These are phyloP conservation scores for Synodontis membranacea DNA, from an alignment of 2,113 vertebrate species.

Conservation along the genomic window DNA sequence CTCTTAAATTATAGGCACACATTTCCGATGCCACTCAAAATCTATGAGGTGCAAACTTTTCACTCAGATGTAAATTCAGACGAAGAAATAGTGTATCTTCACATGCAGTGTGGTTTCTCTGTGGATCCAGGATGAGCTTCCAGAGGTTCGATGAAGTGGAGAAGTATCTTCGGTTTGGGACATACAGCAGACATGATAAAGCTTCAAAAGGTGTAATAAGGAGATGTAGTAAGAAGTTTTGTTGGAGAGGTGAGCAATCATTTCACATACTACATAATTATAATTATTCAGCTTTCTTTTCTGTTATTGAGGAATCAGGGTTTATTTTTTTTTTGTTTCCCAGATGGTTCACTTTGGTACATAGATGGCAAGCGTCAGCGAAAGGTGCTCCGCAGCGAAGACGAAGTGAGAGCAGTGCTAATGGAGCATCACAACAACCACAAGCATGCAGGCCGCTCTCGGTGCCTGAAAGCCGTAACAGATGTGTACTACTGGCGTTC, in stretches of 20 bases:
- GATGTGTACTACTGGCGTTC: conserved; percentile 64
- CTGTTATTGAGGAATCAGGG: not conserved
- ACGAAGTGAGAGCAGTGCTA: conserved; percentile 61
- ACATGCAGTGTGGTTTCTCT: not conserved
- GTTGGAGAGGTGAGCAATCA: conserved; percentile 34
- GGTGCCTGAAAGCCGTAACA: conserved; percentile 14
- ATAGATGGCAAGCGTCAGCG: conserved; percentile 58
- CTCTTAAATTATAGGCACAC: not conserved
- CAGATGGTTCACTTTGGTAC: conserved; percentile 63
- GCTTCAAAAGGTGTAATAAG: conserved; percentile 31
- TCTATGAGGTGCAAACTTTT: not conserved
- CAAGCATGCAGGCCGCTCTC: conserved; percentile 51
- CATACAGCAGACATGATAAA: conserved; percentile 30
- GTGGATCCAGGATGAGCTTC: conserved; percentile 48
- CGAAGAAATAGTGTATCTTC: not conserved
- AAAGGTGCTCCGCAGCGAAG: conserved; percentile 59
- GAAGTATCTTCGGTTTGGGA: conserved; percentile 43
- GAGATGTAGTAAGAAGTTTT: conserved; percentile 40
- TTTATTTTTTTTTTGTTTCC: not conserved
- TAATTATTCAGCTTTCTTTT: not conserved
- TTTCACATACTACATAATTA: not conserved
- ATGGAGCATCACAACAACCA: conserved; percentile 65
- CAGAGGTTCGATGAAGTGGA: conserved; percentile 41
- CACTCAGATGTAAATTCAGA: not conserved
- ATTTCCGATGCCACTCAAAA: not conserved